These are phyloP conservation scores for Notoglanidium macrostoma DNA, from an alignment of 2,797 vertebrate genomes.

Conservation along the genomic window DNA sequence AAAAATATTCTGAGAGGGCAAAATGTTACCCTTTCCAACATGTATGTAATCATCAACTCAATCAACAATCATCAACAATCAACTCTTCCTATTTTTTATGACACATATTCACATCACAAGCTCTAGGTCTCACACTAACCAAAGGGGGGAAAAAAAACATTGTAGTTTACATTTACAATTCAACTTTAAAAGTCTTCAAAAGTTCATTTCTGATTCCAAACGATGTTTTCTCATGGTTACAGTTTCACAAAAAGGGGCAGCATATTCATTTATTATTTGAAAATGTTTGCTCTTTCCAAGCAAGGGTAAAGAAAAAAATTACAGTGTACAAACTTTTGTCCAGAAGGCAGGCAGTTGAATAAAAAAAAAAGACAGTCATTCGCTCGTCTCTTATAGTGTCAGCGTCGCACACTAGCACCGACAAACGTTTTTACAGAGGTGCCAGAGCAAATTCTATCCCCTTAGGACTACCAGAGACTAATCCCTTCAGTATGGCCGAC, in stretches of 20 bases:
- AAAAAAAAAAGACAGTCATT: slow-evolving; percentile 84
- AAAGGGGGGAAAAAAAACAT: background rate
- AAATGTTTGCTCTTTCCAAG: slow-evolving; percentile 89
- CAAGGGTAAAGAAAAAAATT: slow-evolving; percentile 86
- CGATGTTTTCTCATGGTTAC: background rate
- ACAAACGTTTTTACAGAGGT: slow-evolving; percentile 78
- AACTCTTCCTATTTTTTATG: slow-evolving; percentile 2
- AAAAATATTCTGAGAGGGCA: background rate
- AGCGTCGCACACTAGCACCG: slow-evolving; percentile 74
- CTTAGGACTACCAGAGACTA: slow-evolving; percentile 73
- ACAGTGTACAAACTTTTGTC: slow-evolving; percentile 99
- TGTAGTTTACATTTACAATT: background rate
- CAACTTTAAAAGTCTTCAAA: slow-evolving; percentile 3
- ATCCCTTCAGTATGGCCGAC: slow-evolving; percentile 83
- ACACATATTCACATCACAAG: slow-evolving; percentile 3
- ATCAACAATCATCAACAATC: too few relatives aligned
- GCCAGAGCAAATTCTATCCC: slow-evolving; percentile 85
- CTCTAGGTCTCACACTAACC: slow-evolving; percentile 7
- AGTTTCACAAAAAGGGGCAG: slow-evolving; percentile 76
- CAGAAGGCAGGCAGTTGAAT: slow-evolving; percentile 87
- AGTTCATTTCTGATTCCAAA: background rate
- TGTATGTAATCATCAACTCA: background rate
- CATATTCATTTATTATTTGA: slow-evolving; percentile 86
- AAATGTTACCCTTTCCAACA: background rate
- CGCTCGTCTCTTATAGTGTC: slow-evolving; percentile 85